phyloP scores from a whole-genome alignment of 2,888 invertebrate species.

The Drosophila parthenogenetica region DNA sequence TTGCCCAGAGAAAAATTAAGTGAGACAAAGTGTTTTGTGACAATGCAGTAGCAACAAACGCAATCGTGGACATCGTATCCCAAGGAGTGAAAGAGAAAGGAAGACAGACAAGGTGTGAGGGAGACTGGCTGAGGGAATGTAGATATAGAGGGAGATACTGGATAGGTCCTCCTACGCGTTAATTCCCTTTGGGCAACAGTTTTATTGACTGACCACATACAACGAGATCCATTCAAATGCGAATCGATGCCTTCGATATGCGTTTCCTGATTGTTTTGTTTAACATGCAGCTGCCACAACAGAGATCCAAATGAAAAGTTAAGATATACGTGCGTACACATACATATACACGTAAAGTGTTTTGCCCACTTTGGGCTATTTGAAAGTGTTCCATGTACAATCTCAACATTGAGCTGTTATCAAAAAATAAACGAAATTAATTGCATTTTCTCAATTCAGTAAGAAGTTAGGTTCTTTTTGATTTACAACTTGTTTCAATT shows the following conservation, averaged over 20 bases:
- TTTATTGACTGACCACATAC: slow-evolving; percentile 73
- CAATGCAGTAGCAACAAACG: slow-evolving; percentile 44
- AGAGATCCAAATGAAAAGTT: slow-evolving; percentile 1
- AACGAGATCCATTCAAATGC: slow-evolving; percentile 42
- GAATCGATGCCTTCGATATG: slow-evolving; percentile 51
- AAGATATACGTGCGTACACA: slow-evolving; percentile 7
- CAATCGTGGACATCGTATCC: slow-evolving; percentile 19
- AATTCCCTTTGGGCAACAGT: slow-evolving; percentile 75
- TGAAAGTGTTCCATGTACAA: slow-evolving; percentile 9
- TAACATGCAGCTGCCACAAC: slow-evolving; percentile 49
- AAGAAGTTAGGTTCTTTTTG: neutral
- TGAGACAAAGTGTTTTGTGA: slow-evolving; percentile 78
- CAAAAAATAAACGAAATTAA: neutral
- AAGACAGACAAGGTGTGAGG: neutral
- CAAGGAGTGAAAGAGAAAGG: neutral
- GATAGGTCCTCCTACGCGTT: slow-evolving; percentile 53
- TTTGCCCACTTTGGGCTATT: slow-evolving; percentile 20
- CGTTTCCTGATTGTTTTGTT: slow-evolving; percentile 69
- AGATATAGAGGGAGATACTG: neutral
- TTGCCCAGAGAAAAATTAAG: slow-evolving; percentile 64
- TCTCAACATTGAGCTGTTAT: neutral
- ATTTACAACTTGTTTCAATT: too few species aligned
- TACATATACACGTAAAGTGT: slow-evolving; percentile 6
- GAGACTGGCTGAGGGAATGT: slow-evolving; percentile 6
- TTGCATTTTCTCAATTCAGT: neutral